Conservation (phyloP, 2,797 vertebrate genomes). For the Podargus strigoides region DNA sequence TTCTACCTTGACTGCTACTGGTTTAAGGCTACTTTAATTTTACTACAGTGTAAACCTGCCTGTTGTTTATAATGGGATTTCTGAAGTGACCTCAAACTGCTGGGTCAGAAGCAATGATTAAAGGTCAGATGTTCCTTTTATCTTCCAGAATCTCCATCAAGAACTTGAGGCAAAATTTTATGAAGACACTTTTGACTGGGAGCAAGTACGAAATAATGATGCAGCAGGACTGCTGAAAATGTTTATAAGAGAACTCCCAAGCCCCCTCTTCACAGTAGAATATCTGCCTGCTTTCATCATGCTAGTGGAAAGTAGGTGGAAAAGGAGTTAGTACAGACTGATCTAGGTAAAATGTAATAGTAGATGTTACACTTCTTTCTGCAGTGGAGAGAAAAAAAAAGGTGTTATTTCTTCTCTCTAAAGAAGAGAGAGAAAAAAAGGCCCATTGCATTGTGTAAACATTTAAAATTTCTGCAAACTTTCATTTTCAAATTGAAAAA, state of each 20-base stretch:
- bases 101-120: background rate
- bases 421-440: background rate
- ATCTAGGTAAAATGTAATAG: background rate
- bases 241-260: constrained; percentile 92
- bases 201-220: constrained; percentile 88
- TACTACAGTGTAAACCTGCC: background rate
- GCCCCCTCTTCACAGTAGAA: constrained; percentile 87
- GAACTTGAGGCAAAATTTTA: constrained; percentile 87
- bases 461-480: background rate
- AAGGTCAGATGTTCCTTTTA: background rate
- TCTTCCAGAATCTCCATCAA: constrained; percentile 83
- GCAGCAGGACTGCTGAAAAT: constrained; percentile 91
- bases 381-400: background rate
- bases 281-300: constrained; percentile 88
- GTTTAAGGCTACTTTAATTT: background rate
- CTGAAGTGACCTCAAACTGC: background rate
- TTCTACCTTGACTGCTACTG: background rate
- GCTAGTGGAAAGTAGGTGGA: constrained; percentile 84
- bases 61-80: background rate
- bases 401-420: too few relatives aligned
- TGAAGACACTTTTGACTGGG: constrained; percentile 88
- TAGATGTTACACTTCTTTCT: background rate
- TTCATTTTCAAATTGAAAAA: background rate
- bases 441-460: background rate
- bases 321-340: background rate